Conservation (phyloP, 1,140 invertebrate species). For the Coptotermes formosanus region DNA sequence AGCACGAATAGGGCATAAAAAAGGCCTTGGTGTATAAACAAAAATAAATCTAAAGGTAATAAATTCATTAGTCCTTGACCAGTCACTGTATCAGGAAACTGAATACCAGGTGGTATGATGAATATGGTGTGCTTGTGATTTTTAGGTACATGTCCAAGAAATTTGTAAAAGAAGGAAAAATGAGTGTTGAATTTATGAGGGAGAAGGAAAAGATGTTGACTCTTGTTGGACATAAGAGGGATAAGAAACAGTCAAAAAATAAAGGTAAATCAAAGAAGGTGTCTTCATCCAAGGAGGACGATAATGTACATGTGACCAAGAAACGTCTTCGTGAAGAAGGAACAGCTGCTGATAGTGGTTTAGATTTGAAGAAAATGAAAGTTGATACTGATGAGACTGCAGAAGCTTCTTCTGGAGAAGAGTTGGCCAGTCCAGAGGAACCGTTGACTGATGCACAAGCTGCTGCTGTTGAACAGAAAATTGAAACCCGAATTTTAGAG, state of each 20-base stretch:
- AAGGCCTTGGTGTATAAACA: too few relatives aligned
- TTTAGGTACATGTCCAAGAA: conserved; percentile 46
- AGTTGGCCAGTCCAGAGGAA: neutral
- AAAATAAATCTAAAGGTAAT: too few relatives aligned
- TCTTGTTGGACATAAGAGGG: conserved; percentile 9
- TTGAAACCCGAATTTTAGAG: neutral
- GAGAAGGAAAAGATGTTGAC: conserved; percentile 49
- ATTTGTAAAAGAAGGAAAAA: conserved; percentile 32
- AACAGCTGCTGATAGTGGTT: neutral
- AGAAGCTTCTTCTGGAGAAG: neutral
- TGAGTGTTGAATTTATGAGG: conserved; percentile 39
- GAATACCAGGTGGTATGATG: too few relatives aligned
- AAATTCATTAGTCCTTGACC: too few relatives aligned
- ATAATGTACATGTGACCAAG: neutral
- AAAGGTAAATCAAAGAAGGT: neutral
- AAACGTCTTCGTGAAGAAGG: neutral
- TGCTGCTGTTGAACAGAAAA: neutral
- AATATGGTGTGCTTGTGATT: conserved; percentile 23
- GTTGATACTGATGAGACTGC: neutral
- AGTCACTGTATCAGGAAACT: too few relatives aligned
- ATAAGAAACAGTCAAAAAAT: neutral
- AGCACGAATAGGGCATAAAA: too few relatives aligned
- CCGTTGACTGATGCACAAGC: neutral
- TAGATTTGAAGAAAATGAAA: neutral
- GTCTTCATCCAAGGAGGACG: neutral